Conservation (phyloP, 2,888 invertebrate species). For the Steinernema scapterisci region DNA sequence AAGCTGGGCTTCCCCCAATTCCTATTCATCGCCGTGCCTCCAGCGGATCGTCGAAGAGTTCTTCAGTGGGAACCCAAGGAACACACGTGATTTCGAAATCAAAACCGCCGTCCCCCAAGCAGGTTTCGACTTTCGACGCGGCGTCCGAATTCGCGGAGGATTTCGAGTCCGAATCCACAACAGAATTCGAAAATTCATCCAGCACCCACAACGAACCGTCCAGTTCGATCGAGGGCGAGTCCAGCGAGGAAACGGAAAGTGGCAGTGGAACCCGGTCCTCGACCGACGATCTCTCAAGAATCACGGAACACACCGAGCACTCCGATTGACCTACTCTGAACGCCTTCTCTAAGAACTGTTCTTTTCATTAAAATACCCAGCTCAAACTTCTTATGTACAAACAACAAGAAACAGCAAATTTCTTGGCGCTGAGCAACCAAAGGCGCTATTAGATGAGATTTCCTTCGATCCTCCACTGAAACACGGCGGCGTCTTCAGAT, state of each 20-base stretch:
- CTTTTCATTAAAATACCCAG: neutral
- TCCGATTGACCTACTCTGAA: neutral
- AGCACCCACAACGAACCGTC: neutral
- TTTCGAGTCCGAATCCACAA: constrained; percentile 19
- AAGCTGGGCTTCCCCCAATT: neutral
- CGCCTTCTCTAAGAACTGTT: neutral
- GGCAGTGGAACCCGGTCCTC: neutral
- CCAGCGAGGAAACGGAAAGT: neutral
- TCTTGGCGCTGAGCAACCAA: constrained; percentile 8
- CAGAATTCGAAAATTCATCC: neutral
- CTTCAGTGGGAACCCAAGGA: constrained; percentile 7
- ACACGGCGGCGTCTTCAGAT: constrained; percentile 7
- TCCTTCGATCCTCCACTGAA: constrained; percentile 17
- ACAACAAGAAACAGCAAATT: constrained; percentile 1
- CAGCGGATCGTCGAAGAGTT: constrained; percentile 5
- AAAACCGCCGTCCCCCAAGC: neutral
- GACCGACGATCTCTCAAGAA: constrained; percentile 1
- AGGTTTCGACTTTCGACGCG: no score
- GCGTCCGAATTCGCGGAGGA: neutral
- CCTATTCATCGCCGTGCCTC: neutral
- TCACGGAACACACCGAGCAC: constrained; percentile 25
- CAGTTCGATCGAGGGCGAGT: neutral
- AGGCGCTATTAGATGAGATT: neutral
- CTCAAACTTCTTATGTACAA: neutral
- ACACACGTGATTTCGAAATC: constrained; percentile 25